Base-by-base conservation (phyloP, 2,113 vertebrate genomes). In the Synchiropus splendidus region DNA sequence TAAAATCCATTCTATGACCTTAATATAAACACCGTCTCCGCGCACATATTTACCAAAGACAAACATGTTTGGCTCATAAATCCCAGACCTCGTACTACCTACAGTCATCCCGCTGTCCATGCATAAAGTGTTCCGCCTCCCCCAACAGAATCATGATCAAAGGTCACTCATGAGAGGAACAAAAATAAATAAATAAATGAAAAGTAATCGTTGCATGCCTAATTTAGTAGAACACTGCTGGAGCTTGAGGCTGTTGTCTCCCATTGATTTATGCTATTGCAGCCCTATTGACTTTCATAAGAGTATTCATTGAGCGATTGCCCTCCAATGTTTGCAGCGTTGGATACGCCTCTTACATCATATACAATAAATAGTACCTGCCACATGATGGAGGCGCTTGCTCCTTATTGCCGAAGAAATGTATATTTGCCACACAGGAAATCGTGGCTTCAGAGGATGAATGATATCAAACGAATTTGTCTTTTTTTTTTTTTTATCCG, bases 191-290 rank as follows among this genome's bases (percentile, higher is more conserved):
- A n/a, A n/a, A n/a, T n/a, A n/a, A n/a, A n/a, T 21, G 31, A 50
- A 64, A 74, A 54, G 67, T 79, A 79, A 80, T 71, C 70, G 68
- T 73, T 77, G 67, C 72, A 72, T 56, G 74, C 55, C 67, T 80
- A 80, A 83, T 83, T 79, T 80, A 72, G 68, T 75, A 37, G 52
- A 75, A 79, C 70, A 69, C 58, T 68, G 59, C 57, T 47, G 57
- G 17, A 44, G 72, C 74, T 78, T 62, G 64, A 58, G 72, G 74
- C 74, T 76, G 75, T 81, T 76, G 75, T 75, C 49, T 57, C 34
- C 62, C 53, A 59, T 64, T 74, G 72, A 82, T 74, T 80, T 79
- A 79, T 71, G 64, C 69, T 74, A 72, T 75, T 73, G 66, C 45
- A 41, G 61, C 54, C 63, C 53, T 72, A 70, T 70, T 82, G 72